Evolutionary conservation across 2,113 vertebrate species (phyloP).

Genomic region (Dendropsophus ebraccatus): DNA sequence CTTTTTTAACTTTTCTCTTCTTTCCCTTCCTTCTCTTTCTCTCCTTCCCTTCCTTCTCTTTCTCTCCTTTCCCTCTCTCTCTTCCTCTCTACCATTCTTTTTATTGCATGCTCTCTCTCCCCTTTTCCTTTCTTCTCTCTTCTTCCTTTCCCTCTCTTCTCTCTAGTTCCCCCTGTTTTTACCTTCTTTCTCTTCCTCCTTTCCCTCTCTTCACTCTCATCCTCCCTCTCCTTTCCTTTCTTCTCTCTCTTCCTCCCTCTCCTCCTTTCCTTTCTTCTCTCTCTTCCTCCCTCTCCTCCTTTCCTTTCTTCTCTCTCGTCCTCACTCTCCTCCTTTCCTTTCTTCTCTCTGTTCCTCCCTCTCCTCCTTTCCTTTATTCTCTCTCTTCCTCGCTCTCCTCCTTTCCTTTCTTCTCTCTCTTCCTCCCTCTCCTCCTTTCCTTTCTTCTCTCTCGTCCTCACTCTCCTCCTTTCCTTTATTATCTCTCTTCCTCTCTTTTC

Average conservation of each 20-base stretch:
- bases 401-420: background rate
- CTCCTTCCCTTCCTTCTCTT: background rate
- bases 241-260: background rate
- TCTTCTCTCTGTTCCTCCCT: background rate
- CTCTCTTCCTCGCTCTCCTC: background rate
- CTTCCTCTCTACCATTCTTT: too few species aligned
- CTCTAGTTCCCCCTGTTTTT: background rate
- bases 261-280: too few species aligned
- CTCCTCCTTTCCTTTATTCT: background rate
- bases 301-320: background rate
- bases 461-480: too few species aligned
- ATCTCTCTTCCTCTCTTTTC: background rate
- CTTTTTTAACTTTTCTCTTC: background rate
- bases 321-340: background rate
- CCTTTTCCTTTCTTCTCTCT: too few species aligned
- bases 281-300: background rate
- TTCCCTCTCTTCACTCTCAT: background rate
- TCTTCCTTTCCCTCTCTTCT: background rate
- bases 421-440: background rate
- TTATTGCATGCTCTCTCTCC: background rate
- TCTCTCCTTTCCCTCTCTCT: background rate
- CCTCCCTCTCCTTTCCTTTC: background rate
- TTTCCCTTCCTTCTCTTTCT: background rate
- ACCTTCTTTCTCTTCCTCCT: background rate
- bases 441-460: background rate